A percentile compares a stretch with the other conserved stretches of the same genome.
phyloP scores from a whole-genome alignment of 2,888 invertebrate genomes.

The Rambutsinella grinnellia region DNA sequence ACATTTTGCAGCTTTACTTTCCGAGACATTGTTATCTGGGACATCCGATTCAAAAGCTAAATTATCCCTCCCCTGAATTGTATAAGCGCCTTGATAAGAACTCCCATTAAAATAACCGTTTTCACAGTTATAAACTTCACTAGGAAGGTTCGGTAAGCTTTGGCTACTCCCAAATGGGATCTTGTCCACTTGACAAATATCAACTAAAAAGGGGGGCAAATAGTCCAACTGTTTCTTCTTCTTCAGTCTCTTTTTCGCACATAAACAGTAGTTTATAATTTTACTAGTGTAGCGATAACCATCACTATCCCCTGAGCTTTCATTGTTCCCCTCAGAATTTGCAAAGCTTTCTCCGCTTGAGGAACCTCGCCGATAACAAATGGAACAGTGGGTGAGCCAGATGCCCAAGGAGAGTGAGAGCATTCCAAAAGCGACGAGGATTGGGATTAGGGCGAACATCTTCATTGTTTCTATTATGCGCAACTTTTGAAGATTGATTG shows the following conservation, averaged over 20 bases:
- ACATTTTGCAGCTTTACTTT: background rate
- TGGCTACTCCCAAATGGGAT: conserved; percentile 31
- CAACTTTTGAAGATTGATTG: too few relatives aligned
- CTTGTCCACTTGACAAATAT: conserved; percentile 33
- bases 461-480: conserved; percentile 36
- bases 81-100: background rate
- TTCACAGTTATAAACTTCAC: too few relatives aligned
- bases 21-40: conserved; percentile 17
- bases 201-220: conserved; percentile 35
- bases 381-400: conserved; percentile 54
- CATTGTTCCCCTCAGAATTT: conserved; percentile 2
- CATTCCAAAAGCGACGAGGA: conserved; percentile 58
- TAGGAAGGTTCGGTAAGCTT: conserved; percentile 26
- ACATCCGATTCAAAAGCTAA: conserved; percentile 51
- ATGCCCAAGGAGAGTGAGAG: conserved; percentile 56
- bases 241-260: conserved; percentile 37
- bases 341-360: conserved; percentile 11
- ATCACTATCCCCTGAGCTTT: background rate
- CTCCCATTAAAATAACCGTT: background rate
- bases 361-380: conserved; percentile 20
- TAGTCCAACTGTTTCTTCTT: conserved; percentile 42
- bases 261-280: conserved; percentile 43
- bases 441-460: conserved; percentile 57
- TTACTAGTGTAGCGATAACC: conserved; percentile 29
- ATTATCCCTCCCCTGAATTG: conserved; percentile 33